These are phyloP conservation scores for Crotalus horridus DNA, from an alignment of 2,113 vertebrate species.

Conservation along the genomic window DNA sequence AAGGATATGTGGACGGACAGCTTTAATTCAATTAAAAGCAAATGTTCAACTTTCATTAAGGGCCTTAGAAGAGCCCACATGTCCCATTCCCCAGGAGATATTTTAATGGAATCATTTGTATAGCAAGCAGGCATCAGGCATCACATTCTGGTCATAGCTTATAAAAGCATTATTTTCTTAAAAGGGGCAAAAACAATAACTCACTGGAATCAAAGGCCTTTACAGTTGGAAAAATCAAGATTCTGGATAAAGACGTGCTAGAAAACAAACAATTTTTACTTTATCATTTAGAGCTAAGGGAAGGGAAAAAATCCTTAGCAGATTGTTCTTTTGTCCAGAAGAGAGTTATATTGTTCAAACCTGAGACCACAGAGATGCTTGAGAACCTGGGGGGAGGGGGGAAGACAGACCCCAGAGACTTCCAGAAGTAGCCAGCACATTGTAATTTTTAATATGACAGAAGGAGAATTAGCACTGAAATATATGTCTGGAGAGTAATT, in stretches of 20 bases:
- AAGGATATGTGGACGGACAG: background rate
- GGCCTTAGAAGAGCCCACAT: background rate
- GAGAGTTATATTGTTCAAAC: background rate
- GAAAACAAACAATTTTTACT: background rate
- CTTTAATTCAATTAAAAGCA: slow-evolving; percentile 18
- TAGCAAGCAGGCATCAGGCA: background rate
- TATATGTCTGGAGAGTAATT: background rate
- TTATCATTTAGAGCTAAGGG: background rate
- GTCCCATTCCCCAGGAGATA: background rate
- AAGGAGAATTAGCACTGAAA: background rate
- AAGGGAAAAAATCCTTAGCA: background rate
- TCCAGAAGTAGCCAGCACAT: background rate
- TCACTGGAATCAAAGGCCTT: background rate
- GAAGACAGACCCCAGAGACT: background rate
- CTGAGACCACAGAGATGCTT: background rate
- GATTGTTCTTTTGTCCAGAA: background rate
- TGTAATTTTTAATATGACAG: background rate
- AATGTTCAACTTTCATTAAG: background rate
- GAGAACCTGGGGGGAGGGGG: background rate
- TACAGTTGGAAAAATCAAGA: background rate
- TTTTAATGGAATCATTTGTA: background rate
- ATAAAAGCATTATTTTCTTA: background rate
- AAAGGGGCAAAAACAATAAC: slow-evolving; percentile 12
- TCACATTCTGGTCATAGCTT: background rate
- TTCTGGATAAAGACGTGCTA: background rate